Evolutionary conservation across 1,140 invertebrate species (phyloP), one percentile per base, ranked within the genome.

Genomic region (Olivierus martensii): DNA sequence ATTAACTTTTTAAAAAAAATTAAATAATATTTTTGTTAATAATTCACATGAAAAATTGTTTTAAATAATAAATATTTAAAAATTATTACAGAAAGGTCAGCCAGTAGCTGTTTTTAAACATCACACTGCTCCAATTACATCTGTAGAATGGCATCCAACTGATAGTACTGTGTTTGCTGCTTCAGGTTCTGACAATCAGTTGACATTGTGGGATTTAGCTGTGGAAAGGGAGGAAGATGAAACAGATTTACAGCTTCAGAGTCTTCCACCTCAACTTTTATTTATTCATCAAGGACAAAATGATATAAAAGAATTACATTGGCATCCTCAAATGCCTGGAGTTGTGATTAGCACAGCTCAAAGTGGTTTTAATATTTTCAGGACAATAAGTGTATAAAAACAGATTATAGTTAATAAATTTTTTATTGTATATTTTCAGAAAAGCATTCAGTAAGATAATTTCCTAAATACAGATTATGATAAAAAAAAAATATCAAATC

Each of bases 211-310:
- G 94, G 96, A 99, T 73, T 75, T 99, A 47, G 84, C 89, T 1
- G 79, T 96, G 1, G 94, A 98, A 71, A 75, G 77, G 61, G 83
- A 84, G 64, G 71, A 76, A 11, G 56, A 55, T 12, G 49, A 59
- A 18, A 57, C 45, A 15, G 67, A 71, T 41, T 41, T 57, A 15
- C 73, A 82, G 47, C 78, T 80, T 53, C 66, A 78, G 52, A 75
- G 77, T 60, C 69, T 99, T 35, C 94, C 95, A 37, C 86, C 92
- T 1, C 94, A 99, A 69, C 68, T 99, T 4, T 71, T 99, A 41
- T 99, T 99, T 66, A 92, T 99, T 59, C 96, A 99, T 72, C 88
- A 95, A 76, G 96, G 96, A 47, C 94, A 99, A 68, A 86, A 81
- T 49, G 91, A 98, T 63, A 84, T 99, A 21, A 99, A 99, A 72